phyloP scores from a whole-genome alignment of 2,113 vertebrate species.

The Serinus canaria region DNA sequence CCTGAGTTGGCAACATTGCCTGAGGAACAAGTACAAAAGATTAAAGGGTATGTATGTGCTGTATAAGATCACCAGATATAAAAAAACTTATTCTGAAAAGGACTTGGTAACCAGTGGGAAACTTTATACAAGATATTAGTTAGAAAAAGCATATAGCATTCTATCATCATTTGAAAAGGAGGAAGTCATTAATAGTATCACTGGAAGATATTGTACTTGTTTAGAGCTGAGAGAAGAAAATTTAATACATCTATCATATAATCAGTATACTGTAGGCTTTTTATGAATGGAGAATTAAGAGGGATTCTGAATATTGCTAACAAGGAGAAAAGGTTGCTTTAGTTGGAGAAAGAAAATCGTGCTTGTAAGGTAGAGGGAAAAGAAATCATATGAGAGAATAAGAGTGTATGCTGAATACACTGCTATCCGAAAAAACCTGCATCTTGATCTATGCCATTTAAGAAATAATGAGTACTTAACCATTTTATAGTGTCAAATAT shows the following conservation, averaged over 20 bases:
- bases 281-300: not conserved
- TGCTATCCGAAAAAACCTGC: not conserved
- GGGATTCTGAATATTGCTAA: not conserved
- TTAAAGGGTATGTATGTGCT: conserved; percentile 29
- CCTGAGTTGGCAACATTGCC: conserved; percentile 31
- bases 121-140: not conserved
- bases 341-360: not conserved
- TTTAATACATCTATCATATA: not conserved
- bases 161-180: not conserved
- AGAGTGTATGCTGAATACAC: not conserved
- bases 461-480: not conserved
- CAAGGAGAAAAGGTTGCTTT: not conserved
- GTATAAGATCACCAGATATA: not conserved
- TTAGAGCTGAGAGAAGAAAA: not conserved
- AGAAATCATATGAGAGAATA: not conserved
- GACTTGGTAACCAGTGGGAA: not conserved
- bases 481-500: not conserved
- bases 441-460: not conserved
- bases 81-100: not conserved
- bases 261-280: not conserved
- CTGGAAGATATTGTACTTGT: not conserved
- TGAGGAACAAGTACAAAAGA: not conserved
- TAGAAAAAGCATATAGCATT: not conserved
- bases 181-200: not conserved
- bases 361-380: not conserved